Evolutionary conservation across 1,140 invertebrate genomes (phyloP), one percentile per base, ranked within the genome.

Genomic region (Saccostrea glomerata): DNA sequence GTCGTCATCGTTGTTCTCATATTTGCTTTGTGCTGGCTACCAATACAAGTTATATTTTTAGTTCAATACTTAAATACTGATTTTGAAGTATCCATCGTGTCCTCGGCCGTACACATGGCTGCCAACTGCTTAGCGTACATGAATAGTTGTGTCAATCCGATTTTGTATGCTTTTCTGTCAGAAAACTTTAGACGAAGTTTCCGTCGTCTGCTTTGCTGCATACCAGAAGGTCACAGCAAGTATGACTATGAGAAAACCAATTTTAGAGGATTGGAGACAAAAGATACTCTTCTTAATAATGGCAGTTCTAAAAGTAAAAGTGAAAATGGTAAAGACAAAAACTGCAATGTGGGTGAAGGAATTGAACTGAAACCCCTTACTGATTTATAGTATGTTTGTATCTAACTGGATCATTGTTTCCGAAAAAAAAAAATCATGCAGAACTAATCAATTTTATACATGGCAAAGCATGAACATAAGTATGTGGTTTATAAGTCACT

Each of bases 11-110:
- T 99, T 20, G 98, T 99, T 0, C 97, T 98, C 30, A 98, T 98
- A 55, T 99, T 99, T 94, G 98, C 98, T 13, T 96, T 98, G 58
- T 99, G 98, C 95, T 99, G 98, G 98, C 97, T 97, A 91, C 98
- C 98, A 2, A 98, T 99, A 92, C 98, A 99, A 96, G 93, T 96
- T 13, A 94, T 96, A 93, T 94, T 95, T 86, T 93, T 95, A 83
- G 77, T 94, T 73, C 95, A 94, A 85, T 89, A 92, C 87, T 93
- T 94, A 54, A 4, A 55, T 86, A 56, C 70, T 17, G 47, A 82
- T 13, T 89, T 84, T 86, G 85, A 89, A 17, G 23, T 84, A 0
- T 30, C 36, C 20, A 87, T 55, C 25, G 15, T 60, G n/a, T 63
- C 58, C 97, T 96, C 98, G 91, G 96, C 97, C 23, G 95, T 97